Base-by-base conservation (phyloP, 2,113 vertebrate genomes). In the Odontophorus gujanensis region DNA sequence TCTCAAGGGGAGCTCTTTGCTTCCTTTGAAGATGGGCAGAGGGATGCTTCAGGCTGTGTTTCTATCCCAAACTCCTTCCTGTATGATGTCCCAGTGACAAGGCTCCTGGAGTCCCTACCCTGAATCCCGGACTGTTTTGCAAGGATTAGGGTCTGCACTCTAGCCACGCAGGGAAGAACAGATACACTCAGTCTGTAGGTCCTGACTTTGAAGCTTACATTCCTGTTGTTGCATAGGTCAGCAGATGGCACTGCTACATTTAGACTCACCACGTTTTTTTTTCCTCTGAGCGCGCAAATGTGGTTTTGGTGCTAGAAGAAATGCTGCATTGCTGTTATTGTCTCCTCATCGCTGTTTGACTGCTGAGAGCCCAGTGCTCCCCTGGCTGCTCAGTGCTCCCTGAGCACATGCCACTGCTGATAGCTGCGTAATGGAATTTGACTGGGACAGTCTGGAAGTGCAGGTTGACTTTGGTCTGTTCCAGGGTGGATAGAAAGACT, bases 171-270 rank as follows among this genome's bases (percentile, higher is more conserved):
- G 51, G 42, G 34, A 71, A 65, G 68, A 57, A n/a, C 26, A 32
- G 50, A 68, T 71, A 3, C 20, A 2, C 16, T 91, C 24, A 63
- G 62, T 66, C 57, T 5, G 1, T 26, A 80, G 84, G 92, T 92
- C 61, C 72, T 77, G 51, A 48, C 85, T 86, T 81, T 65, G 6
- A 92, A 40, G 25, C 16, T 92, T 50, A 30, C 4, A 2, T 78
- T 94, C 82, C 74, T 81, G 76, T 75, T 86, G 81, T 96, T 93
- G 90, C 87, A 84, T 84, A 92, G 94, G 95, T 96, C 96, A 97
- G 96, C 94, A 91, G 93, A 95, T 97, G 96, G 93, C 94, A 93
- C 90, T 96, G 95, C 94, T 96, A 96, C 95, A 92, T 95, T 95
- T 96, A 96, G 89, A 91, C 94, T 96, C 87, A 63, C 25, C 61